A percentile compares a stretch with the other conserved stretches of the same genome.
These are phyloP conservation scores for Conops quadrifasciatus DNA, from an alignment of 2,888 invertebrate genomes.

Conservation along the genomic window DNA sequence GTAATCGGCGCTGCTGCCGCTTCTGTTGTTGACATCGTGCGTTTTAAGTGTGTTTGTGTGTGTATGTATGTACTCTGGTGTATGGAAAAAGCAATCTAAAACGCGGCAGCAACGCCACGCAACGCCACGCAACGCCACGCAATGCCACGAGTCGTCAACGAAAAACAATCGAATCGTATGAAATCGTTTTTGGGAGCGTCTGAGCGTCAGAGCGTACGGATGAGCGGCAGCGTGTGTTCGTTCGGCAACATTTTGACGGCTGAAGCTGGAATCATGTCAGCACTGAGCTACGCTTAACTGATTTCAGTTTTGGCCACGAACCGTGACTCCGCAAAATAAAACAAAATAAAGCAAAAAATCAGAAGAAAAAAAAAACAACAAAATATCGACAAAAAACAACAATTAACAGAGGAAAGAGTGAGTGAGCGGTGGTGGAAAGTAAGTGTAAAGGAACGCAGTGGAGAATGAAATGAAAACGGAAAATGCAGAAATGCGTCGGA, in stretches of 20 bases:
- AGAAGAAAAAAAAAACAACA: not conserved
- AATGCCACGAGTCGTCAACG: not conserved
- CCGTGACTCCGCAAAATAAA: constrained; percentile 7
- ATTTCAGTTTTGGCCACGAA: constrained; percentile 31
- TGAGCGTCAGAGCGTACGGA: constrained; percentile 17
- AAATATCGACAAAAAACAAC: not conserved
- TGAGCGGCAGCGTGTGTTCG: constrained; percentile 1
- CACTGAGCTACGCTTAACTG: constrained; percentile 28
- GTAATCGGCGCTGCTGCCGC: not conserved
- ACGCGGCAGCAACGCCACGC: constrained; percentile 7
- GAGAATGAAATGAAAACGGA: constrained; percentile 17
- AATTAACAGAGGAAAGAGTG: constrained; percentile 16
- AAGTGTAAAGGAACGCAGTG: not conserved
- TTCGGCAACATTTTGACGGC: constrained; percentile 8
- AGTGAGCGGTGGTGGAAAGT: not conserved
- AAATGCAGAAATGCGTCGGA: not conserved
- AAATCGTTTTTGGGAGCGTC: not conserved
- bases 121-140: not conserved
- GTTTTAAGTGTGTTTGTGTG: not conserved
- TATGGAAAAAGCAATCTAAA: not conserved
- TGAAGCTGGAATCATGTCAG: constrained; percentile 16
- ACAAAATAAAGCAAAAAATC: too few relatives aligned
- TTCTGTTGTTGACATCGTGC: not conserved
- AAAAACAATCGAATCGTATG: not conserved
- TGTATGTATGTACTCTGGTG: not conserved